Evolutionary conservation across 2,113 vertebrate species (phyloP), one percentile per base, ranked within the genome.

Genomic region (Callaeas wilsoni): DNA sequence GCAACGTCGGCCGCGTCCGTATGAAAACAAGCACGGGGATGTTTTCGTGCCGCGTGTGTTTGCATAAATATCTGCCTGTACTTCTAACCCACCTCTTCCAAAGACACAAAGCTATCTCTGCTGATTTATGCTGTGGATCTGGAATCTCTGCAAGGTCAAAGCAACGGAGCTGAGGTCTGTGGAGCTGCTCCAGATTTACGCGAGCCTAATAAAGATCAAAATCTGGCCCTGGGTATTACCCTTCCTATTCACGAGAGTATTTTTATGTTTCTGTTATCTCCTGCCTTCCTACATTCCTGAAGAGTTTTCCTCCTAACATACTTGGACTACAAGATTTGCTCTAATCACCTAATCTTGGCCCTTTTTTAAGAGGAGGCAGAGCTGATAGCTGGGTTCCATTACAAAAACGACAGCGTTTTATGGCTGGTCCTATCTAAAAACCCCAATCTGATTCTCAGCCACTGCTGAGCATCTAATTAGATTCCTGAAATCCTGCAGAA

Each of bases 121-220:
- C 41, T 87, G 93, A 96, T 95, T 95, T 95, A 94, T 13, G 17
- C 39, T 18, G 13, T 12, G 60, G 89, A 56, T 77, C 93, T 91
- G 56, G 47, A 75, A 93, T 80, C 89, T 70, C 75, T 88, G 92
- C 90, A 71, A 94, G 92, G 96, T 93, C 93, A 96, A 92, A 95
- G 90, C 64, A 88, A 29, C 47, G 42, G 59, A 33, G 60, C 79
- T 92, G 94, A 92, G 95, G 79, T 84, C 92, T 96, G 79, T 88
- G 90, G 95, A 96, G 88, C 85, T 96, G 92, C 83, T 96, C 95
- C 92, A 96, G 92, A 88, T 92, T 97, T 95, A 92, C 83, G 20
- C 5, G 67, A 68, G 52, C 22, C 82, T 84, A 89, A 96, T 96
- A 95, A 95, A 97, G 94, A 96, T 97, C 92, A 92, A 95, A 96